These are phyloP conservation scores for Phrynocephalus vlangalii DNA, from an alignment of 2,797 vertebrate species.

Conservation along the genomic window DNA sequence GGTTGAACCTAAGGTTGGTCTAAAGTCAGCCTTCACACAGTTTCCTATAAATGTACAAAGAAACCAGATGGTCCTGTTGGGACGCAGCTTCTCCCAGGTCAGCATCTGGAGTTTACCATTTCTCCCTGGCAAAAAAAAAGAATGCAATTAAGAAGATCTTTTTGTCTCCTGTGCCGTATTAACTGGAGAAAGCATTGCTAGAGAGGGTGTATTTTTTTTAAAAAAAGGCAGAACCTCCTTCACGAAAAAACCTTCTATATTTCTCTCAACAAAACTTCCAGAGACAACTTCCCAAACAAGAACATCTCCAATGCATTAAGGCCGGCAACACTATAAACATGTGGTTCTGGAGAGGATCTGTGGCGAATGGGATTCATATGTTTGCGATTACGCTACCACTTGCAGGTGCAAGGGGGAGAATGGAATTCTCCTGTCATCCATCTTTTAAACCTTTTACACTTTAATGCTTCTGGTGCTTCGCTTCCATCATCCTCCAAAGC, in stretches of 20 bases:
- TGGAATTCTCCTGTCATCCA: constrained; percentile 67
- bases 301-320: constrained; percentile 65
- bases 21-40: constrained; percentile 65
- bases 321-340: constrained; percentile 61
- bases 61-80: constrained; percentile 72
- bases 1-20: constrained; percentile 62
- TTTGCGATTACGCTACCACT: constrained; percentile 65
- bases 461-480: constrained; percentile 67
- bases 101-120: constrained; percentile 68
- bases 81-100: constrained; percentile 67
- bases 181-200: constrained; percentile 58
- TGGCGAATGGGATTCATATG: constrained; percentile 68
- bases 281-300: constrained; percentile 63
- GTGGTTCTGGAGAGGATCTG: constrained; percentile 65
- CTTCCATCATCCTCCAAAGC: constrained; percentile 57
- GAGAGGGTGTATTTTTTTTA: constrained; percentile 50
- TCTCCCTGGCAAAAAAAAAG: constrained; percentile 43
- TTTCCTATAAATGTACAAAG: constrained; percentile 70
- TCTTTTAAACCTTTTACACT: constrained; percentile 69
- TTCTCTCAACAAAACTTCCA: constrained; percentile 57
- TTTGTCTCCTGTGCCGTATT: constrained; percentile 68
- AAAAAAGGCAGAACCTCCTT: not conserved
- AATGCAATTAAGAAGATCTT: constrained; percentile 55
- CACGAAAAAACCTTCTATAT: constrained; percentile 32
- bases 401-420: constrained; percentile 69